Base-by-base conservation (phyloP, 1,140 invertebrate genomes). In the Brachionus koreanus region DNA sequence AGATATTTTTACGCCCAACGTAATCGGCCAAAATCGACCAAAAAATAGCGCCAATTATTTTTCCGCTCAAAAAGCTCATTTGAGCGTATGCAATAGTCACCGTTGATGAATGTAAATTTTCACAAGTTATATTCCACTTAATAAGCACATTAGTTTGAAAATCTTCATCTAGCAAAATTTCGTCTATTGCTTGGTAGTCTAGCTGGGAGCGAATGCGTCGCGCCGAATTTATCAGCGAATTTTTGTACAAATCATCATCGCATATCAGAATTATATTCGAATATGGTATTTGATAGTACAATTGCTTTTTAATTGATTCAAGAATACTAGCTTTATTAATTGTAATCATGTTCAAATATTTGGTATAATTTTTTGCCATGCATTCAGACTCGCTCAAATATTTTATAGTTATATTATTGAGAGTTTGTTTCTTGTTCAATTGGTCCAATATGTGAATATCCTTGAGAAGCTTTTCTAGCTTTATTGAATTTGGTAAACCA, bases 21-120 rank as follows among this genome's bases (percentile, higher is more conserved):
- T 79, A 79, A 65, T 79, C 76, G 25, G 76, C 76, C 23, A 79
- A 29, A 23, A 79, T 79, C 5, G 76, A 79, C 13, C 57, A 79
- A 43, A 79, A 79, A 23, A 79, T 79, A 13, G 52, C 76, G 37
- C 76, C 76, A 65, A 79, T 61, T 79, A 79, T 79, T 42, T 61
- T 65, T 23, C 76, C 76, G 25, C 76, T 79, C 49, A 79, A 79
- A 79, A 61, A 79, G 23, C 35, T 79, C 76, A 79, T 79, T 37
- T 79, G 76, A 42, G 76, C 76, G n/a, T 79, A 79, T 2, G 76
- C 19, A 65, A 79, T 61, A 3, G 76, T 79, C 2, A 79, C 76
- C 12, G 35, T 61, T 57, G 76, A 57, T 19, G 49, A 61, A 12
- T 43, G 23, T 2, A 79, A 65, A 65, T 79, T 79, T 33, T 37